A percentile compares a stretch with the other conserved stretches of the same genome.
Conservation (phyloP, 35 echinoderm and acorn worm species). For the Acanthaster planci region DNA sequence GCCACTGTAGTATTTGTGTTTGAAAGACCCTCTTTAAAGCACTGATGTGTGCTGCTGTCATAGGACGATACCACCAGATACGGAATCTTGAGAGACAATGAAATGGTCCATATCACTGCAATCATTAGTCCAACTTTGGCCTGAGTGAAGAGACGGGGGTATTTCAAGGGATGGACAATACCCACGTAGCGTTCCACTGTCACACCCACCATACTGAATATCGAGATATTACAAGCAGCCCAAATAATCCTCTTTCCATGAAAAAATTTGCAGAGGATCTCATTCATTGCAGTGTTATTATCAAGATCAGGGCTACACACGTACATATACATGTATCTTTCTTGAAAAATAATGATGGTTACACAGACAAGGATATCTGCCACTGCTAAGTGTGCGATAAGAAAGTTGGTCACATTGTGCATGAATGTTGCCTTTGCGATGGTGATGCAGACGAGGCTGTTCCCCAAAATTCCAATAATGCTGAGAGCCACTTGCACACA, state of each 20-base stretch:
- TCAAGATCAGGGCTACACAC: background rate
- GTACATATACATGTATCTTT: background rate
- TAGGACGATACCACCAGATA: background rate
- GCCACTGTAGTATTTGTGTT: background rate
- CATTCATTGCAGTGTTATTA: background rate
- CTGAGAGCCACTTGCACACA: background rate
- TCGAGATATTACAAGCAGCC: background rate
- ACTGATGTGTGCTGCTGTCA: background rate
- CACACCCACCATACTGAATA: background rate
- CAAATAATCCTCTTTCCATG: background rate
- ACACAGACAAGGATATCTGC: background rate
- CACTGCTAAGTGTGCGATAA: slow-evolving; percentile 1
- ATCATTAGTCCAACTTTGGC: background rate
- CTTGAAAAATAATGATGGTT: background rate
- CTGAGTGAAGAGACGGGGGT: background rate
- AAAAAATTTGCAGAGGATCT: background rate
- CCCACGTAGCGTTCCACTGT: background rate
- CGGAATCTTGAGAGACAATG: background rate
- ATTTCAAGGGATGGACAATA: background rate
- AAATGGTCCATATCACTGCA: background rate
- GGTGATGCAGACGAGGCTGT: background rate
- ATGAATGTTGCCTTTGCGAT: background rate
- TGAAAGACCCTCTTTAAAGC: background rate
- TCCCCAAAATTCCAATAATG: background rate
- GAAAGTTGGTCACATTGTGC: slow-evolving; percentile 2